Percentiles rank a stretch among this genome's conserved stretches.
These are phyloP conservation scores for Cephus pulcher DNA, from an alignment of 2,888 invertebrate genomes.

Conservation along the genomic window DNA sequence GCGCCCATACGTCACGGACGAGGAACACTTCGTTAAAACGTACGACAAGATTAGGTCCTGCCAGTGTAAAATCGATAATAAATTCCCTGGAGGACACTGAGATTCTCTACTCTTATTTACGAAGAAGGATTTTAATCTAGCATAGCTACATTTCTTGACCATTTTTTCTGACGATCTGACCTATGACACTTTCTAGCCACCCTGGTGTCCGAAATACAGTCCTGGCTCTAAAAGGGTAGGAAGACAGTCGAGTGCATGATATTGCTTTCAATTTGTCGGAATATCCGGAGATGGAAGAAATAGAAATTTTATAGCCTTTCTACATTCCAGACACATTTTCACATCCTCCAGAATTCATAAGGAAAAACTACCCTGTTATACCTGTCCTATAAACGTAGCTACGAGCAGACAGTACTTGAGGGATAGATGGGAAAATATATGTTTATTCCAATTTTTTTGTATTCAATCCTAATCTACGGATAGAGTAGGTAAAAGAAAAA, in stretches of 20 bases:
- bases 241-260: constrained; percentile 5
- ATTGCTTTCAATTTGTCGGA: constrained; percentile 23
- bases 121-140: neutral
- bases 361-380: neutral
- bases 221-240: neutral
- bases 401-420: neutral
- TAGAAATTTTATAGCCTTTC: neutral
- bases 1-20: neutral
- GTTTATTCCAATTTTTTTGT: neutral
- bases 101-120: neutral
- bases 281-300: neutral
- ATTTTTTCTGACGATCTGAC: neutral
- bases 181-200: neutral
- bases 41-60: neutral
- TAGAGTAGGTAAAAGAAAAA: neutral
- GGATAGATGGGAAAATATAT: neutral
- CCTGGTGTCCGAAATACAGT: neutral
- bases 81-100: neutral
- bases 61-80: neutral
- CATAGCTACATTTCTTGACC: neutral
- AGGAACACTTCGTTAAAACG: neutral
- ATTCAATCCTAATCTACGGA: neutral
- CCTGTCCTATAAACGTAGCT: neutral
- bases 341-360: neutral
- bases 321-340: neutral